Evolutionary conservation across 2,888 invertebrate species (phyloP), one percentile per base, ranked within the genome.

Genomic region (Cyaniris semiargus): DNA sequence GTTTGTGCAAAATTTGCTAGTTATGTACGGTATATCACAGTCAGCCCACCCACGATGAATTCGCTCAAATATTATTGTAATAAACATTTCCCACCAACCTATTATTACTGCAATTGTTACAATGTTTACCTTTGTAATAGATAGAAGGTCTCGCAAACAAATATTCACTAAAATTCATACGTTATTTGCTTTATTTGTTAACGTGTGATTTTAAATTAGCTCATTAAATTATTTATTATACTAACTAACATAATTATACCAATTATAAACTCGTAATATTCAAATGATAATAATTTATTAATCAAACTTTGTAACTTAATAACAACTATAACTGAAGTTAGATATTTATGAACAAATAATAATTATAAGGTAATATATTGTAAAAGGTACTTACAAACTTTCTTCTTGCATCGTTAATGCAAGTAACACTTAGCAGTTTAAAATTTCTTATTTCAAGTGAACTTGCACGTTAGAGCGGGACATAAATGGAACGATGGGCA

Each of bases 401-500:
- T 53, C 5, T 13, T 44, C 13, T 53, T 18, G 5, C 5, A 18
- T 53, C 4, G 53, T 18, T 53, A 53, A 53, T 53, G 53, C n/a
- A 18, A 31, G 3, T 70, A 7, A 7, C 31, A 53, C 53, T 53
- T 53, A 18, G 5, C 53, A 53, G 53, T 15, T 53, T 5, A 44
- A 44, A 44, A 13, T 21, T 58, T 60, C 23, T n/a, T 44, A 7
- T 15, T 75, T 34, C 60, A 34, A 77, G 75, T 77, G 0, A 48
- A 38, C 74, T 74, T 7, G 53, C 10, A 53, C 74, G 27, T 75
- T 72, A 58, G 72, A 81, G 78, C 78, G 74, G 70, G 70, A 78
- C 79, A 75, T 31, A 60, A 80, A 80, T 78, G 72, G 78, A 78
- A 79, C 80, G 78, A 76, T 78, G 79, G 77, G 78, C 48, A 75